phyloP scores from a whole-genome alignment of 2,113 vertebrate species.

The Tragelaphus strepsiceros region DNA sequence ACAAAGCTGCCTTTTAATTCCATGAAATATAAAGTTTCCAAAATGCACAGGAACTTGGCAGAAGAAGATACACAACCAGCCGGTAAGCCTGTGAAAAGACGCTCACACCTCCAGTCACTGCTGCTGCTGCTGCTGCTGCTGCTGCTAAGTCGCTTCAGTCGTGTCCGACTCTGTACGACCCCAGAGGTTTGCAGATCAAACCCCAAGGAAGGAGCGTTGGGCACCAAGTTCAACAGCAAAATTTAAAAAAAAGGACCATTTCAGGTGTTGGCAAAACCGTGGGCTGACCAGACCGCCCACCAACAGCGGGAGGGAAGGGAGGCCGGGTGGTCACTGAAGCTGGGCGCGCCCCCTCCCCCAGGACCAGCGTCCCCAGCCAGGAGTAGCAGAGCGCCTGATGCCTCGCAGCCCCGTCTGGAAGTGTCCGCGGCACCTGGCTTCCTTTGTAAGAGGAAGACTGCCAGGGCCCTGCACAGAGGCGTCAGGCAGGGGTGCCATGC shows the following conservation, averaged over 20 bases:
- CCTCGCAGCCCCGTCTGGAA: fast-evolving
- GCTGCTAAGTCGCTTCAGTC: no score
- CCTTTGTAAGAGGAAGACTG: no score
- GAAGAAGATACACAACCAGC: fast-evolving
- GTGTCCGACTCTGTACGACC: no score
- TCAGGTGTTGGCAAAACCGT: fast-evolving
- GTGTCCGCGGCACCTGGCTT: fast-evolving
- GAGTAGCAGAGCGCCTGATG: fast-evolving
- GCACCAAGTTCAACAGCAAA: fast-evolving
- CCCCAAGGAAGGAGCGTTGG: fast-evolving
- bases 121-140: no score
- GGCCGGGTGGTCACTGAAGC: neutral
- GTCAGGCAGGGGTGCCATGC: fast-evolving
- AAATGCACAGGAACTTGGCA: fast-evolving
- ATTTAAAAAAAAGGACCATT: fast-evolving
- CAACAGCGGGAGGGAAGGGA: fast-evolving
- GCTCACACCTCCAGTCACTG: fast-evolving
- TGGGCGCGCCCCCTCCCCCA: neutral
- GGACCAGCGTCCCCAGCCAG: neutral
- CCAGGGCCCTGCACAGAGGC: neutral
- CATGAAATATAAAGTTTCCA: neutral
- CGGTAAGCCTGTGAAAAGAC: fast-evolving
- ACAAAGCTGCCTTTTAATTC: neutral
- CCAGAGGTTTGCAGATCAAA: fast-evolving
- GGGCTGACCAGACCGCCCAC: fast-evolving